Conservation (phyloP, 2,797 vertebrate genomes). For the Poeciliopsis presidionis region DNA sequence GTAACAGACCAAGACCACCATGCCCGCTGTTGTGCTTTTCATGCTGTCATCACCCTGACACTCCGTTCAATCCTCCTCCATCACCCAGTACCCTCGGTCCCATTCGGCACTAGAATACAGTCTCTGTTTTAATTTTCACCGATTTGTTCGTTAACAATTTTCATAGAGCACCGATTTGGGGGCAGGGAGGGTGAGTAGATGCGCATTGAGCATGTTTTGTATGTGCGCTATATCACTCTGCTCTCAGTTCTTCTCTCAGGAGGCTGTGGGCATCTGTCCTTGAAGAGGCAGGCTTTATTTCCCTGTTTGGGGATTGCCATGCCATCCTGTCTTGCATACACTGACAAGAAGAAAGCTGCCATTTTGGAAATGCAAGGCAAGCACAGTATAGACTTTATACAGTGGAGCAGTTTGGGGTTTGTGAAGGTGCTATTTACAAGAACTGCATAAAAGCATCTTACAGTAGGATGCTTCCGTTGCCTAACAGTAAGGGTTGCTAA, state of each 20-base stretch:
- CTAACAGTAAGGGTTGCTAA: no score
- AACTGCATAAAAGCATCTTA: no score
- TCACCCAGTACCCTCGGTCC: slow-evolving; percentile 22
- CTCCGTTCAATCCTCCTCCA: slow-evolving; percentile 27
- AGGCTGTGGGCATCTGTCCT: slow-evolving; percentile 80
- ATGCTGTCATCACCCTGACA: slow-evolving; percentile 30
- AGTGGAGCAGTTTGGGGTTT: neutral
- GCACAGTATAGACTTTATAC: neutral
- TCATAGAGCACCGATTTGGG: slow-evolving; percentile 53
- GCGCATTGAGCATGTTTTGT: slow-evolving; percentile 70
- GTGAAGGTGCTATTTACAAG: no score
- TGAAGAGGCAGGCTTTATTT: slow-evolving; percentile 63
- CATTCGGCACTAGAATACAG: slow-evolving; percentile 9
- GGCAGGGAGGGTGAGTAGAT: slow-evolving; percentile 51
- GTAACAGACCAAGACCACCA: slow-evolving; percentile 70
- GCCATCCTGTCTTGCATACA: slow-evolving; percentile 66
- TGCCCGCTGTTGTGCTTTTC: slow-evolving; percentile 43
- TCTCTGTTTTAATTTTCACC: slow-evolving; percentile 73
- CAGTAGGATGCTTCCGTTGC: no score
- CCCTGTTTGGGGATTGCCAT: slow-evolving; percentile 72
- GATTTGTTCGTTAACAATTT: slow-evolving; percentile 80
- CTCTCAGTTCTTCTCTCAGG: slow-evolving; percentile 74
- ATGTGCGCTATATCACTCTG: slow-evolving; percentile 75
- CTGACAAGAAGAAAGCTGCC: slow-evolving; percentile 74
- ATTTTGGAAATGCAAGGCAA: slow-evolving; percentile 70